Evolutionary conservation across 35 echinoderm and acorn worm species (phyloP), one percentile per base, ranked within the genome.

Genomic region (Heliocidaris erythrogramma): DNA sequence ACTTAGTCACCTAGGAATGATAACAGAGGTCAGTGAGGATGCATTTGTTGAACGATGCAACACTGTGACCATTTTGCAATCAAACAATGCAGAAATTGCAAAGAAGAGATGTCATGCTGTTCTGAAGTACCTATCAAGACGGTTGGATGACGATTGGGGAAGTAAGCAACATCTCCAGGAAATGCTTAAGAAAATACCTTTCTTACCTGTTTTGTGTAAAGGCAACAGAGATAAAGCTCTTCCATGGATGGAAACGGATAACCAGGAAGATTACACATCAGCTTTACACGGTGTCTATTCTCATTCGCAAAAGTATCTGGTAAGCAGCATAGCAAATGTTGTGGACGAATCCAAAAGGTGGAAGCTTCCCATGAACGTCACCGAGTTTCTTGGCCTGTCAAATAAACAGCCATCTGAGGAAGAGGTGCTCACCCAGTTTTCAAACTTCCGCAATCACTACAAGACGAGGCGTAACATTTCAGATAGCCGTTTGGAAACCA

Each of bases 1-100:
- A 11, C 91, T 97, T 10, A n/a, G 4, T 48, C 17, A 95, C 11
- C 56, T 95, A 30, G 96, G 96, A 31, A 97, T 97, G 96, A 89
- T n/a, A n/a, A n/a, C 17, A n/a, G 91, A 92, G 9, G 17, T 92
- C 30, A 6, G 14, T 92, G 48, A 49, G 21, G 12, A 92, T 17
- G 27, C 18, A 5, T 92, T 92, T 48, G 21, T 92, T 18, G 49
- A 32, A 9, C 48, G 50, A n/a, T 92, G 91, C 48, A 11, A 92
- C 5, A n/a, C 91, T n/a, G 91, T 92, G 21, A 13, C 17, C 48
- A 59, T 30, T 24, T 14, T 92, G 49, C 50, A 30, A 27, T 32
- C 47, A 52, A 92, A 13, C 31, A 10, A 16, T n/a, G 16, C 6
- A 16, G 30, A 49, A 32, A 42, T 7, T 18, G 91, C 47, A 8